Percentiles rank a stretch among this genome's conserved stretches.
These are phyloP conservation scores for Acleris literana DNA, from an alignment of 2,888 invertebrate genomes.

Conservation along the genomic window DNA sequence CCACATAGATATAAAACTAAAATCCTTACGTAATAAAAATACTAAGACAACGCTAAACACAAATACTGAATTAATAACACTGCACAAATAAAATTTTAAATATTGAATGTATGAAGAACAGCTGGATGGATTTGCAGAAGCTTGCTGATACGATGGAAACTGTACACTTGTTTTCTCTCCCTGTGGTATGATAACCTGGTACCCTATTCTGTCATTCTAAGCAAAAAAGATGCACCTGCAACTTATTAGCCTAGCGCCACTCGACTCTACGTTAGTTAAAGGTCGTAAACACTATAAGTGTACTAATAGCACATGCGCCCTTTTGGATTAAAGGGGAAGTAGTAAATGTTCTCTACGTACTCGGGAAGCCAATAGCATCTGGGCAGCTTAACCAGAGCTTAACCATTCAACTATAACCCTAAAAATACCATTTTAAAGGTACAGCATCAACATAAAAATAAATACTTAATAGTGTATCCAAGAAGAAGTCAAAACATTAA, in stretches of 20 bases:
- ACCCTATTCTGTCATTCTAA: too few relatives aligned
- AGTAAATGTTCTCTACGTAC: too few relatives aligned
- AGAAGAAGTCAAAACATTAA: constrained; percentile 49
- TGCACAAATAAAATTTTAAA: constrained; percentile 54
- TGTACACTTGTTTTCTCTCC: constrained; percentile 45
- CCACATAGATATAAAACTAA: constrained; percentile 72
- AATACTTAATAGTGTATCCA: constrained; percentile 41
- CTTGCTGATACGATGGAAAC: constrained; percentile 60
- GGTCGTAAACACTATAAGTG: too few relatives aligned
- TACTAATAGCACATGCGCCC: too few relatives aligned
- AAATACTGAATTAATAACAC: constrained; percentile 68
- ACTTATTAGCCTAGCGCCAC: too few relatives aligned
- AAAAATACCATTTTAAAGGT: constrained; percentile 58
- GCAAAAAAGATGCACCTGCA: too few relatives aligned
- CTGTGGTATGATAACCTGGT: too few relatives aligned
- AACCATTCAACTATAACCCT: constrained; percentile 54
- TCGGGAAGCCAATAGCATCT: constrained; percentile 44
- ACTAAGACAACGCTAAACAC: constrained; percentile 68
- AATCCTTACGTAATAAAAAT: constrained; percentile 57
- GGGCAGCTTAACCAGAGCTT: constrained; percentile 44
- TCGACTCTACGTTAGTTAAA: too few relatives aligned
- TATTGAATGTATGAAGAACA: constrained; percentile 46
- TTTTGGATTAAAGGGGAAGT: too few relatives aligned
- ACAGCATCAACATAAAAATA: constrained; percentile 64
- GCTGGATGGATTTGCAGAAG: constrained; percentile 48